Conservation (phyloP, 2,797 vertebrate species). For the Champsocephalus gunnari region DNA sequence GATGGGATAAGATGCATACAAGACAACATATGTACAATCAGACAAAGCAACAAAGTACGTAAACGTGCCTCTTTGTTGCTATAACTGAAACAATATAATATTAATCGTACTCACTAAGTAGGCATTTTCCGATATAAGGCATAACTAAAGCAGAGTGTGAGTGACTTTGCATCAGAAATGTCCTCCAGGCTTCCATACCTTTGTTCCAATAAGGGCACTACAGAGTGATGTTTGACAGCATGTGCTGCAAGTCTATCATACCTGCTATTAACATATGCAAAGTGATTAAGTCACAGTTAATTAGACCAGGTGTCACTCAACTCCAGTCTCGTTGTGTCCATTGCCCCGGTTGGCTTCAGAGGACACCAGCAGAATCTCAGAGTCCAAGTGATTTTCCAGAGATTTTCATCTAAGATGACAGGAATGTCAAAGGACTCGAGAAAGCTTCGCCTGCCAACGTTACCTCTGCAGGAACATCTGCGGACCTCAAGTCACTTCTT, state of each 20-base stretch:
- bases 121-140: slow-evolving; percentile 20
- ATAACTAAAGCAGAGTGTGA: slow-evolving; percentile 21
- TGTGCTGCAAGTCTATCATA: slow-evolving; percentile 47
- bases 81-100: slow-evolving; percentile 5
- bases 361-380: slow-evolving; percentile 39
- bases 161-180: slow-evolving; percentile 23
- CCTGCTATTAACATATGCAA: slow-evolving; percentile 70
- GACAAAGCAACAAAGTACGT: slow-evolving; percentile 1
- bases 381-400: slow-evolving; percentile 49
- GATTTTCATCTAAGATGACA: slow-evolving; percentile 67
- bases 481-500: slow-evolving; percentile 46
- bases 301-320: slow-evolving; percentile 59
- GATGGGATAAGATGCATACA: too few relatives aligned
- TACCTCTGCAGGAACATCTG: slow-evolving; percentile 52
- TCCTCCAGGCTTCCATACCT: slow-evolving; percentile 9
- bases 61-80: neutral
- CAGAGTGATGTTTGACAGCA: slow-evolving; percentile 36
- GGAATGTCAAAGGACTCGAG: slow-evolving; percentile 60
- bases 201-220: slow-evolving; percentile 30
- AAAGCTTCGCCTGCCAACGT: slow-evolving; percentile 9
- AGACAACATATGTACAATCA: neutral
- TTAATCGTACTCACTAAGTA: slow-evolving; percentile 10
- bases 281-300: slow-evolving; percentile 70
- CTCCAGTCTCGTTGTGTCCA: slow-evolving; percentile 15
- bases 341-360: slow-evolving; percentile 22